Conservation (phyloP, 2,888 invertebrate species). For the Fragum sueziense region DNA sequence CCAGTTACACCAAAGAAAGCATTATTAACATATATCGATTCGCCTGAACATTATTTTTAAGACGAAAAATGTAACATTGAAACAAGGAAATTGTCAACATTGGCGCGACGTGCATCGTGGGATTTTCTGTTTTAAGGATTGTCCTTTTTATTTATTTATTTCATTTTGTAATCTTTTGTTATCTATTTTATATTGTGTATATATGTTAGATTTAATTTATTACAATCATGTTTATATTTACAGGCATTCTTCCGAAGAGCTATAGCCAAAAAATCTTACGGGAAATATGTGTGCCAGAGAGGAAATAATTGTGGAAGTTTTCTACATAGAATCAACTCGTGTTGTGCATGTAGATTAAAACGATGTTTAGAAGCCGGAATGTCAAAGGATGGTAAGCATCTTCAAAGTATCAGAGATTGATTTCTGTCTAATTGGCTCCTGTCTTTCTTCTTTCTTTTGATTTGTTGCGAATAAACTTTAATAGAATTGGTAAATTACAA, state of each 20-base stretch:
- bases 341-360: constrained; percentile 30
- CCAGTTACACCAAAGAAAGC: neutral
- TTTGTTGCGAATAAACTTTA: neutral
- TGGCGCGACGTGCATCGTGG: too few species aligned
- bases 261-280: constrained; percentile 15
- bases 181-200: too few species aligned
- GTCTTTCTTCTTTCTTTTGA: neutral
- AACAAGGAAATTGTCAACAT: too few species aligned
- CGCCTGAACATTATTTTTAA: too few species aligned
- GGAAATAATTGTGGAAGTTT: constrained; percentile 19
- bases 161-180: too few species aligned
- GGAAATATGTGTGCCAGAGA: neutral
- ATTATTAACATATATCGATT: too few species aligned
- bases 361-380: constrained; percentile 35
- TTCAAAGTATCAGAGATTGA: neutral
- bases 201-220: too few species aligned
- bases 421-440: neutral
- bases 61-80: too few species aligned
- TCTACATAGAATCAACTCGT: constrained; percentile 11
- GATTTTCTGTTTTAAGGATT: too few species aligned
- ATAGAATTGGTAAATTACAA: too few species aligned
- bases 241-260: constrained; percentile 43
- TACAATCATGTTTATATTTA: neutral
- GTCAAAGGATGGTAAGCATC: constrained; percentile 28
- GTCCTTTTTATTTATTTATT: too few species aligned